Conservation (phyloP, 2,888 invertebrate genomes). For the Calephelis perditalis region DNA sequence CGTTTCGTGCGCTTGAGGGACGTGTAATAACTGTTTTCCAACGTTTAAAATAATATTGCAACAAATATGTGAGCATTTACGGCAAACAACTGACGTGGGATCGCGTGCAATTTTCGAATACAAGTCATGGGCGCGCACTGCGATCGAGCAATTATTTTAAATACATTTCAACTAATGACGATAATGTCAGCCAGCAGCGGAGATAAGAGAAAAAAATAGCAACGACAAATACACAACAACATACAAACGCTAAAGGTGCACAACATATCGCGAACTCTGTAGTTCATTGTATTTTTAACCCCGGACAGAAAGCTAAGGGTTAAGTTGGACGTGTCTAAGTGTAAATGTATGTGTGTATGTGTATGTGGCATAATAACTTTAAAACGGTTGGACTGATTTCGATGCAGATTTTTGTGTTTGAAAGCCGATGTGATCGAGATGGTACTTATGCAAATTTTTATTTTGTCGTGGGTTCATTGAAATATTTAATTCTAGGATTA, state of each 20-base stretch:
- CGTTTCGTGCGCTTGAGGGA: constrained; percentile 3
- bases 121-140: constrained; percentile 61
- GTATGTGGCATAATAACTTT: too few relatives aligned
- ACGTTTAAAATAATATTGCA: constrained; percentile 48
- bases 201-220: constrained; percentile 62
- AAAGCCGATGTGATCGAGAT: too few relatives aligned
- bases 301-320: too few relatives aligned
- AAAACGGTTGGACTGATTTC: too few relatives aligned
- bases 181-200: constrained; percentile 63
- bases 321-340: too few relatives aligned
- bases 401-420: too few relatives aligned
- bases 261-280: constrained; percentile 38
- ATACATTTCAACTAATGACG: constrained; percentile 76
- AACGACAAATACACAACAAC: constrained; percentile 41
- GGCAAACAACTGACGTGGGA: constrained; percentile 56
- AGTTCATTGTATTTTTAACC: constrained; percentile 31
- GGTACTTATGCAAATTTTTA: too few relatives aligned
- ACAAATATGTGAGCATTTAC: constrained; percentile 76
- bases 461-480: too few relatives aligned
- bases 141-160: constrained; percentile 73
- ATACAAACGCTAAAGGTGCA: constrained; percentile 39
- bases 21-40: constrained; percentile 18
- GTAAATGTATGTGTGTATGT: too few relatives aligned
- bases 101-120: constrained; percentile 72
- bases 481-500: too few relatives aligned